Evolutionary conservation across 2,797 vertebrate species (phyloP).

Genomic region (Lophius americanus): DNA sequence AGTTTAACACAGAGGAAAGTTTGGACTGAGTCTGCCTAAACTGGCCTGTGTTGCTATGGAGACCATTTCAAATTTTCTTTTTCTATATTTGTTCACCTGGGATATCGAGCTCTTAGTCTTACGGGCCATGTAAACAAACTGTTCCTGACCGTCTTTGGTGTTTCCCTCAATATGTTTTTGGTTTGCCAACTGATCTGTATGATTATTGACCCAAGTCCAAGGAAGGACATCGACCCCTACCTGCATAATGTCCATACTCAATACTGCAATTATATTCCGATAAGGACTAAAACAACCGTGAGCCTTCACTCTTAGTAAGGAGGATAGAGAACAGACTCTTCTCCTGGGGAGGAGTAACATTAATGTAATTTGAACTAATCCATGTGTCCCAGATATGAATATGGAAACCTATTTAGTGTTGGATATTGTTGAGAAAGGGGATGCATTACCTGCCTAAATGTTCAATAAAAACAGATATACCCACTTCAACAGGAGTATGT

Average conservation of each 20-base stretch:
- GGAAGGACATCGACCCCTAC: not conserved
- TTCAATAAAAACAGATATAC: constrained; percentile 28
- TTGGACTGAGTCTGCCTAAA: constrained; percentile 18
- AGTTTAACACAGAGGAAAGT: constrained; percentile 34
- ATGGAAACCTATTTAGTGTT: constrained; percentile 28
- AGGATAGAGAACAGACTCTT: constrained; percentile 55
- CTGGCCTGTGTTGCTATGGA: constrained; percentile 48
- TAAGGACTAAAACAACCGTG: constrained; percentile 12
- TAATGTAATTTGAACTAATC: constrained; percentile 46
- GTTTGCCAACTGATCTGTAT: not conserved
- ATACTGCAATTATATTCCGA: constrained; percentile 26
- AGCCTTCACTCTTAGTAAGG: constrained; percentile 52
- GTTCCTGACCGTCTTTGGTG: constrained; percentile 8
- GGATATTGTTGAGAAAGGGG: constrained; percentile 18
- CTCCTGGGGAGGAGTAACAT: constrained; percentile 34
- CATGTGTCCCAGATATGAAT: constrained; percentile 35
- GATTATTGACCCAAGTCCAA: constrained; percentile 16
- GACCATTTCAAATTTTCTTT: constrained; percentile 46
- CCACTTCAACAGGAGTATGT: constrained; percentile 10
- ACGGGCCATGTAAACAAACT: constrained; percentile 20
- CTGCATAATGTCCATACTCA: constrained; percentile 20
- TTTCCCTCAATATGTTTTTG: constrained; percentile 9
- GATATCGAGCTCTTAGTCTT: constrained; percentile 14
- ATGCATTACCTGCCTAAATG: constrained; percentile 37
- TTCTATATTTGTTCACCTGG: constrained; percentile 57